phyloP scores from a whole-genome alignment of 2,888 invertebrate genomes.

The Tachystola acroxantha region DNA sequence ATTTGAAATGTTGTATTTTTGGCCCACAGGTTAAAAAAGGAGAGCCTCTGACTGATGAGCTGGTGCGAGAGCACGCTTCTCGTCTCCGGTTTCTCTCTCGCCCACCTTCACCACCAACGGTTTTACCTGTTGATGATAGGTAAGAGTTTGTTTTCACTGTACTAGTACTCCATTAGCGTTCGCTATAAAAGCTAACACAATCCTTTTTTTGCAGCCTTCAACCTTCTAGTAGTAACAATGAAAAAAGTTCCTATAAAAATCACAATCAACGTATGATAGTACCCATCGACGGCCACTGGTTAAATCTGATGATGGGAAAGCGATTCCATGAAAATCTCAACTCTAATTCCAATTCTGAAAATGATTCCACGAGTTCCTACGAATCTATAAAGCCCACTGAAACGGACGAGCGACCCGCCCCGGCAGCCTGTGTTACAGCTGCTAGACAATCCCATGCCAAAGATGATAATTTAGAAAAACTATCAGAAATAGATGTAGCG shows the following conservation, averaged over 20 bases:
- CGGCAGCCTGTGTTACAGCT: slow-evolving; percentile 67
- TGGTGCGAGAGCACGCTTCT: slow-evolving; percentile 59
- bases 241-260: slow-evolving; percentile 70
- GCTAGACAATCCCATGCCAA: slow-evolving; percentile 63
- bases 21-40: slow-evolving; percentile 62
- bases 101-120: slow-evolving; percentile 32
- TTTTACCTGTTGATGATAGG: slow-evolving; percentile 51
- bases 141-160: no score
- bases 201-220: slow-evolving; percentile 66
- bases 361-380: slow-evolving; percentile 75
- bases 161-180: no score
- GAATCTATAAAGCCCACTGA: slow-evolving; percentile 60
- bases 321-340: slow-evolving; percentile 75
- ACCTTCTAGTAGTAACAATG: slow-evolving; percentile 69
- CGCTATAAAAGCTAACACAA: no score
- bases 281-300: slow-evolving; percentile 77
- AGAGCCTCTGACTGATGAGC: slow-evolving; percentile 54
- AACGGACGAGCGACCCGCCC: slow-evolving; percentile 79
- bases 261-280: slow-evolving; percentile 69
- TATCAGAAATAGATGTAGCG: slow-evolving; percentile 37
- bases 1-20: no score
- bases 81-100: slow-evolving; percentile 59
- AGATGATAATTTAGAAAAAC: slow-evolving; percentile 56
- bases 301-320: slow-evolving; percentile 80
- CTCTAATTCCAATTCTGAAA: slow-evolving; percentile 70